These are phyloP conservation scores for Bombycilla garrulus DNA, from an alignment of 2,113 vertebrate species.

Conservation along the genomic window DNA sequence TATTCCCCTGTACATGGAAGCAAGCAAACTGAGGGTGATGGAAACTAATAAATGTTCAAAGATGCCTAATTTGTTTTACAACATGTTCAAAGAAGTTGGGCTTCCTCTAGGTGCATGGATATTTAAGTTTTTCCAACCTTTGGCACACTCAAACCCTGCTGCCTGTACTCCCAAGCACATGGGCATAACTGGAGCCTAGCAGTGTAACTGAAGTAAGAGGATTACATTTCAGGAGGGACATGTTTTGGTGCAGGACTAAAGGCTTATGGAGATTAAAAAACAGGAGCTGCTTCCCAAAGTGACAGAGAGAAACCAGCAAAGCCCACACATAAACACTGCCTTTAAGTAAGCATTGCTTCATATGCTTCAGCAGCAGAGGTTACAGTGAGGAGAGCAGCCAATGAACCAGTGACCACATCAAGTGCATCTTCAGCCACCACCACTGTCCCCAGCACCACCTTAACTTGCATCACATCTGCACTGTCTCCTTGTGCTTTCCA, in stretches of 20 bases:
- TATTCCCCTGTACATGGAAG: accelerated
- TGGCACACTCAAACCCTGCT: not conserved
- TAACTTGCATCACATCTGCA: not conserved
- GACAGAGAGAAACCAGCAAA: not conserved
- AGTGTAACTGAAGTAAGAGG: slow-evolving; percentile 28
- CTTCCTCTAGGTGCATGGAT: not conserved
- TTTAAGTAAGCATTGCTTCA: accelerated
- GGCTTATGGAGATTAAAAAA: slow-evolving; percentile 32
- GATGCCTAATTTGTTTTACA: not conserved
- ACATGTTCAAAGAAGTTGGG: not conserved
- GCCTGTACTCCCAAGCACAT: not conserved
- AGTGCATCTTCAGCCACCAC: not conserved
- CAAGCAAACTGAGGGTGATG: not conserved
- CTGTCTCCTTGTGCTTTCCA: not conserved
- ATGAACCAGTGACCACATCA: not conserved
- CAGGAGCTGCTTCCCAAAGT: not conserved
- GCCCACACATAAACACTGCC: not conserved
- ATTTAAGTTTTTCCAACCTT: not conserved
- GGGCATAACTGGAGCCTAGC: not conserved
- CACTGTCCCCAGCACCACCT: not conserved
- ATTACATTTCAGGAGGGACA: slow-evolving; percentile 46
- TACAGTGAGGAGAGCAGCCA: not conserved
- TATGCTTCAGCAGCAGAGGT: not conserved
- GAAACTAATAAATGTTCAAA: not conserved
- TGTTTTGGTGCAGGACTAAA: not conserved